These are phyloP conservation scores for Coregonus clupeaformis DNA, from an alignment of 2,113 vertebrate species.

Conservation along the genomic window DNA sequence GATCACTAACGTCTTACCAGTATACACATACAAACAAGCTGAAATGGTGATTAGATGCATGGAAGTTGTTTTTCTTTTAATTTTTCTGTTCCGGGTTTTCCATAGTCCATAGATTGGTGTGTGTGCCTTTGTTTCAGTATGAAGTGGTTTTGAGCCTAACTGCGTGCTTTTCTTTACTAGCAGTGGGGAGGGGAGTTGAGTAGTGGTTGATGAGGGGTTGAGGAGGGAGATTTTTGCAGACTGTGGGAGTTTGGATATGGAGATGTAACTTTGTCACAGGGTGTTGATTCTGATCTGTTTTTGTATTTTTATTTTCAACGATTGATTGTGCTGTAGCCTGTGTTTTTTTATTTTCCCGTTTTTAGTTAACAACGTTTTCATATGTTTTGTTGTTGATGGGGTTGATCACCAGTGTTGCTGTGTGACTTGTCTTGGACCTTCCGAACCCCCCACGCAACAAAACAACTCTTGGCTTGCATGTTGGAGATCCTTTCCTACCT, in stretches of 20 bases:
- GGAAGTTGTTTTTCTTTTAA: conserved; percentile 82
- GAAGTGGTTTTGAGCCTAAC: conserved; percentile 99
- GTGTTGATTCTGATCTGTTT: conserved; percentile 76
- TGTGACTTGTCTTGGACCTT: conserved; percentile 75
- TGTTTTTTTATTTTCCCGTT: conserved; percentile 33
- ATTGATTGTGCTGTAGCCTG: conserved; percentile 86
- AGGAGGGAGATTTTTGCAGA: conserved; percentile 63
- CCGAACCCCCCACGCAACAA: conserved; percentile 71
- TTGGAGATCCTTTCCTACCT: conserved; percentile 62
- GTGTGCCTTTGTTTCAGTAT: conserved; percentile 93
- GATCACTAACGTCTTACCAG: conserved; percentile 87
- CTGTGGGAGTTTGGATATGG: conserved; percentile 60
- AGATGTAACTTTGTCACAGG: conserved; percentile 86
- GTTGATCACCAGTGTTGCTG: conserved; percentile 78
- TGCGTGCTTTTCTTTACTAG: conserved; percentile 95
- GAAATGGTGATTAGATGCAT: conserved; percentile 99
- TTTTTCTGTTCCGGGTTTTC: conserved; percentile 75
- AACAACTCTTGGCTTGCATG: conserved; percentile 88
- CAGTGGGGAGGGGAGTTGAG: conserved; percentile 72
- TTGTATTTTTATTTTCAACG: conserved; percentile 63
- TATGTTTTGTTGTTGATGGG: conserved; percentile 76
- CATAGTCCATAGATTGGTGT: conserved; percentile 93
- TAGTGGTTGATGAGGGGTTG: too few relatives aligned
- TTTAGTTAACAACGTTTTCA: conserved; percentile 65
- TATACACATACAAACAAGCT: conserved; percentile 96